Conservation (phyloP, 2,113 vertebrate species). For the Narcine bancroftii region DNA sequence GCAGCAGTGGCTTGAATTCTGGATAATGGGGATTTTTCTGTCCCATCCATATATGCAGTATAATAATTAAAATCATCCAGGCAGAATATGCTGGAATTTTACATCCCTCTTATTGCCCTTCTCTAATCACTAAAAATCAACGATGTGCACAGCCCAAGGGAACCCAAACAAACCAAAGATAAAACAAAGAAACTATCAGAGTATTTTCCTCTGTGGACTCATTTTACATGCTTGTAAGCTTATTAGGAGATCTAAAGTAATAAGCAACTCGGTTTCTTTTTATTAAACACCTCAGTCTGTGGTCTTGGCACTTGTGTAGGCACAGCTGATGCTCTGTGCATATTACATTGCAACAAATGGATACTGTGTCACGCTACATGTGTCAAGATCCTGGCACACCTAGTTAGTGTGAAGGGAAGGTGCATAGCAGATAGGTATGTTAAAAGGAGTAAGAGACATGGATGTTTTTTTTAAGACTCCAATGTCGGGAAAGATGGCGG, state of each 20-base stretch:
- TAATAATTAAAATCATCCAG: neutral
- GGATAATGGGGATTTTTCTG: no score
- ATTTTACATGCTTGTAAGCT: neutral
- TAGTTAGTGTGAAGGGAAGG: neutral
- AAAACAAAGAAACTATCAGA: neutral
- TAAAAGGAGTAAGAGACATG: neutral
- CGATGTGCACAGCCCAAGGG: neutral
- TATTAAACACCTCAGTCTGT: constrained; percentile 32
- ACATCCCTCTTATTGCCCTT: neutral
- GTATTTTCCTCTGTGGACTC: neutral
- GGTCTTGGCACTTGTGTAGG: neutral
- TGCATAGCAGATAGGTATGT: neutral
- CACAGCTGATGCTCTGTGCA: constrained; percentile 12
- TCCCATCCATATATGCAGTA: neutral
- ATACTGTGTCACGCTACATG: neutral
- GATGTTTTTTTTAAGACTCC: no score
- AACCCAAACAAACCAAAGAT: neutral
- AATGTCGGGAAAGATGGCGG: no score
- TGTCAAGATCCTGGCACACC: neutral
- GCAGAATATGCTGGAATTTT: neutral
- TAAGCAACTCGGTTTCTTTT: neutral
- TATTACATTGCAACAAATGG: neutral
- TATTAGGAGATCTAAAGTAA: constrained; percentile 6
- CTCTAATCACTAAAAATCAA: neutral
- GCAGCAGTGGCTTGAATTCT: no score